Base-by-base conservation (phyloP, 2,797 vertebrate genomes). In the Myotis pilosus region DNA sequence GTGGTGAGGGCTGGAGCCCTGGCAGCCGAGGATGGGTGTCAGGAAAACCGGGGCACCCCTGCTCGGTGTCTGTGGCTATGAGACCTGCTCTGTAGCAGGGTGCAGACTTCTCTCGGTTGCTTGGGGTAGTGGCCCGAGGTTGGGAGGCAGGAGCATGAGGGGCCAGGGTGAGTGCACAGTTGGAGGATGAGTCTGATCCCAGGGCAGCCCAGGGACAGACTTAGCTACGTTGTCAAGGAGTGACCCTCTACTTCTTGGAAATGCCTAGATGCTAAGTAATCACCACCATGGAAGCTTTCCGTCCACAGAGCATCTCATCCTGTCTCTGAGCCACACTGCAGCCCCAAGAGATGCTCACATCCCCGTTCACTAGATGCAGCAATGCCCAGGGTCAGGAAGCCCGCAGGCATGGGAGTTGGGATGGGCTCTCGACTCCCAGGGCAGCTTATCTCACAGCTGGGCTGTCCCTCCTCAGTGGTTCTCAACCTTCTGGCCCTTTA, bases 201-300 rank as follows among this genome's bases (percentile, higher is more conserved):
- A 20, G 22, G 44, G 33, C 30, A 11, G 41, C 2, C 20, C 15
- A 3, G 62, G 55, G 53, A 30, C 28, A 57, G 49, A 53, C 6
- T 5, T 28, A 17, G 47, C 49, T 6, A 69, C 44, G 55, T 81
- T 33, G 30, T 53, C 6, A 38, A 22, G 16, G 69, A 36, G 11
- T 60, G 64, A 15, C 7, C 2, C 2, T 13, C 11, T 16, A 4
- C 69, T 41, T 68, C 51, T 64, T 44, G 74, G 51, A 51, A 57
- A 47, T 33, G 64, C 20, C 38, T 28, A 1, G 41, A 9, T 53
- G 33, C 36, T 13, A 0, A 44, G 0, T 13, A 1, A 5, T 2
- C 23, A 25, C 12, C 15, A 49, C 55, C 72, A 38, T 1, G 28
- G 9, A 47, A 19, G n/a, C 12, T 49, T 33, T 47, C 23, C 12